Conservation (phyloP, 64 coral and sea anemone species). For the Dendrophyllia cribrosa region DNA sequence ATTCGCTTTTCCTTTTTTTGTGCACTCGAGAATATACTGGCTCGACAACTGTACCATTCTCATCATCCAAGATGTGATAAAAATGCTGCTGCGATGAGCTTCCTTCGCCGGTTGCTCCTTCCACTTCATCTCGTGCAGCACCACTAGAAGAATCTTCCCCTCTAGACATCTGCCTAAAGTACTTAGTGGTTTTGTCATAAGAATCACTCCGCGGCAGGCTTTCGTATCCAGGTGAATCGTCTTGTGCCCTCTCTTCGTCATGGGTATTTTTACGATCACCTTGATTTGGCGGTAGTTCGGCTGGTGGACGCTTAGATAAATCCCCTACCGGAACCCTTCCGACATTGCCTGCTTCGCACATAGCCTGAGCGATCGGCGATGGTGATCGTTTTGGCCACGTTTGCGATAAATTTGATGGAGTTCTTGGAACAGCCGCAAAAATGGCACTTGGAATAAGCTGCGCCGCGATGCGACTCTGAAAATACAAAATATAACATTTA, state of each 20-base stretch:
- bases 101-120: constrained; percentile 2
- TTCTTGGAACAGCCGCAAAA: constrained; percentile 91
- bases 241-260: background rate
- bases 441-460: constrained; percentile 87
- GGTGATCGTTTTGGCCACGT: constrained; percentile 82
- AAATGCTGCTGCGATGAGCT: constrained; percentile 7
- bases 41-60: background rate
- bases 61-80: constrained; percentile 77
- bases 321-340: constrained; percentile 74
- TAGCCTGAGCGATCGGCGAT: constrained; percentile 76
- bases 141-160: constrained; percentile 8
- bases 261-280: background rate
- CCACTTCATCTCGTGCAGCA: background rate
- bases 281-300: constrained; percentile 39
- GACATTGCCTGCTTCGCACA: constrained; percentile 83
- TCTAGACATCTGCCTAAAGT: constrained; percentile 21
- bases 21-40: constrained; percentile 86
- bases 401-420: constrained; percentile 62
- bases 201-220: constrained; percentile 26
- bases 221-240: constrained; percentile 68
- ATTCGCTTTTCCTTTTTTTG: constrained; percentile 71
- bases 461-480: constrained; percentile 80
- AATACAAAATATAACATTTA: background rate
- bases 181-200: constrained; percentile 82
- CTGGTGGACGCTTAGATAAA: constrained; percentile 49